phyloP scores from a whole-genome alignment of 2,888 invertebrate species.

The Germaria angustata region DNA sequence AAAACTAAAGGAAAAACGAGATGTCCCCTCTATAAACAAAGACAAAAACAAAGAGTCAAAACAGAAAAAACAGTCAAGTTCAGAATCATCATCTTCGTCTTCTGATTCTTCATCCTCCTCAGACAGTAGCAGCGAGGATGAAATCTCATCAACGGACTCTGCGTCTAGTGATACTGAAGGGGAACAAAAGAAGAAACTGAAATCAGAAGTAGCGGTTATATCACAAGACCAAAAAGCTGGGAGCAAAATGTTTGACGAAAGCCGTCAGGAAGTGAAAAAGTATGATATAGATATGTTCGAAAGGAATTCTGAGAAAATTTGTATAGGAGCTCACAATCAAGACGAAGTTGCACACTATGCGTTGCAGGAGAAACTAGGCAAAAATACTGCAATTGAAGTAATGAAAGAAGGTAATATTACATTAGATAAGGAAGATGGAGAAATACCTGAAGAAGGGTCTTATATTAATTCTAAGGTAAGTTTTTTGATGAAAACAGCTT shows the following conservation, averaged over 20 bases:
- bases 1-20: neutral
- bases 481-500: neutral
- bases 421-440: slow-evolving; percentile 22
- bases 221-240: neutral
- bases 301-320: neutral
- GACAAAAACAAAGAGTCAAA: slow-evolving; percentile 10
- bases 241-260: neutral
- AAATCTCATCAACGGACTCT: slow-evolving; percentile 44
- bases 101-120: slow-evolving; percentile 9
- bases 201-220: neutral
- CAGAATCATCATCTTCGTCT: slow-evolving; percentile 64
- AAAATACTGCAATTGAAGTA: neutral
- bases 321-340: neutral
- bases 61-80: slow-evolving; percentile 36
- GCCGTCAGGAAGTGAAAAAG: neutral
- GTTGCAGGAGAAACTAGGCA: neutral
- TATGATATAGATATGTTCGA: neutral
- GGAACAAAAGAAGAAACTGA: neutral
- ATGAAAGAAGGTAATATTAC: neutral
- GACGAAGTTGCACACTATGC: neutral
- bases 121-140: slow-evolving; percentile 36
- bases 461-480: slow-evolving; percentile 12
- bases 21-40: neutral
- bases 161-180: slow-evolving; percentile 31
- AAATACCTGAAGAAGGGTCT: slow-evolving; percentile 3